Percentiles rank a stretch among this genome's conserved stretches.
phyloP scores from a whole-genome alignment of 2,797 vertebrate species.

The Euphonia xanthogaster region DNA sequence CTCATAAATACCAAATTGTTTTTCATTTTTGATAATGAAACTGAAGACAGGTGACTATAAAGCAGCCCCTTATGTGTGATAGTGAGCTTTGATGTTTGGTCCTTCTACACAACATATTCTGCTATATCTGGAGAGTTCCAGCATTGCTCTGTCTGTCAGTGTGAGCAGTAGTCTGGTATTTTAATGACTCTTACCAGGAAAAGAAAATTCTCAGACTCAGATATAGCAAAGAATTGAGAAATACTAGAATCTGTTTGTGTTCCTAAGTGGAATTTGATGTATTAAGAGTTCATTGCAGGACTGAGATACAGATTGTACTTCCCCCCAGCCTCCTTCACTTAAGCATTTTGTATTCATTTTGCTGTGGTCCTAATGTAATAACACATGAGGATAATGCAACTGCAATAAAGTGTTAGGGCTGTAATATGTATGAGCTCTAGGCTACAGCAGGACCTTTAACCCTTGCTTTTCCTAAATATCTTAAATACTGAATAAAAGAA shows the following conservation, averaged over 20 bases:
- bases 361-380: background rate
- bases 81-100: background rate
- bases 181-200: background rate
- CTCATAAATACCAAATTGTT: background rate
- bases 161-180: background rate
- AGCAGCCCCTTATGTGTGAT: fast-evolving
- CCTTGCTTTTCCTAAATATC: background rate
- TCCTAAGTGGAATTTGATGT: background rate
- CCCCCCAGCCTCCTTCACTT: fast-evolving
- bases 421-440: background rate
- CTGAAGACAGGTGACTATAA: background rate
- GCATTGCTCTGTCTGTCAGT: background rate
- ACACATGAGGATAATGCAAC: background rate
- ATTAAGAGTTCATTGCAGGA: background rate
- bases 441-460: background rate
- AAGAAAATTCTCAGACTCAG: background rate
- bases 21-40: background rate
- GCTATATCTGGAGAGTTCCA: background rate
- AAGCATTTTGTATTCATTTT: background rate
- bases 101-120: background rate
- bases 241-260: background rate
- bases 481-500: background rate
- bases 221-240: background rate
- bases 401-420: background rate
- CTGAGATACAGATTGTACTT: background rate